A percentile compares a stretch with the other conserved stretches of the same genome.
phyloP scores from a whole-genome alignment of 2,797 vertebrate species.

The Crocodylus rhombifer region DNA sequence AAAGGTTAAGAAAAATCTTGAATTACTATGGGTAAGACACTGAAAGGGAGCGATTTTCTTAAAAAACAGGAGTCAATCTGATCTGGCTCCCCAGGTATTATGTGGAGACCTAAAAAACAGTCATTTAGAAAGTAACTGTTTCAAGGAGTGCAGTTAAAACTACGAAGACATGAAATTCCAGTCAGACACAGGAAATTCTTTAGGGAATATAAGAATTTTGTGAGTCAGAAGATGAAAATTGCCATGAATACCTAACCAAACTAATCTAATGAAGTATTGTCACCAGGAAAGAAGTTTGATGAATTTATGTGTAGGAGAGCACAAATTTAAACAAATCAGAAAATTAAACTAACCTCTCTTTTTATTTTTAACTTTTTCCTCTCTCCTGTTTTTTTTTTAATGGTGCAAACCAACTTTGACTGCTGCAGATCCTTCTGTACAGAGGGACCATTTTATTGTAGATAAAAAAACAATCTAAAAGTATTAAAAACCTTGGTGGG shows the following conservation, averaged over 20 bases:
- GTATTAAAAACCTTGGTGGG: slow-evolving; percentile 24
- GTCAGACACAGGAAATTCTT: slow-evolving; percentile 85
- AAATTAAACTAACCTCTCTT: slow-evolving; percentile 81
- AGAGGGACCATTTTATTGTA: background rate
- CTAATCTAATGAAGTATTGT: slow-evolving; percentile 84
- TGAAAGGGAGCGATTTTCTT: slow-evolving; percentile 77
- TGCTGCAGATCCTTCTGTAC: slow-evolving; percentile 32
- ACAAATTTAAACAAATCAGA: slow-evolving; percentile 82
- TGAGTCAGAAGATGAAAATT: slow-evolving; percentile 88
- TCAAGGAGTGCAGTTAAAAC: slow-evolving; percentile 79
- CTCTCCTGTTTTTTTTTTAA: slow-evolving; percentile 4
- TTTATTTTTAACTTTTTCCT: slow-evolving; percentile 61
- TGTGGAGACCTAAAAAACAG: slow-evolving; percentile 67
- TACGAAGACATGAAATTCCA: slow-evolving; percentile 87
- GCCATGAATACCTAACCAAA: slow-evolving; percentile 80
- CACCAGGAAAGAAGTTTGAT: slow-evolving; percentile 75
- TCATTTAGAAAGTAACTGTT: slow-evolving; percentile 77
- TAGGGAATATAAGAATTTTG: slow-evolving; percentile 87
- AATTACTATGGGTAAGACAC: slow-evolving; percentile 55
- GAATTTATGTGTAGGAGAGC: slow-evolving; percentile 75
- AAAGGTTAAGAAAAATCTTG: slow-evolving; percentile 56
- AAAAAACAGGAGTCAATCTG: slow-evolving; percentile 76
- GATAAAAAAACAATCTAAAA: slow-evolving; percentile 47
- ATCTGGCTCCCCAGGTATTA: slow-evolving; percentile 65
- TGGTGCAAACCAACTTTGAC: slow-evolving; percentile 30